Evolutionary conservation across 2,888 invertebrate genomes (phyloP).

Genomic region (Cenopis cana): DNA sequence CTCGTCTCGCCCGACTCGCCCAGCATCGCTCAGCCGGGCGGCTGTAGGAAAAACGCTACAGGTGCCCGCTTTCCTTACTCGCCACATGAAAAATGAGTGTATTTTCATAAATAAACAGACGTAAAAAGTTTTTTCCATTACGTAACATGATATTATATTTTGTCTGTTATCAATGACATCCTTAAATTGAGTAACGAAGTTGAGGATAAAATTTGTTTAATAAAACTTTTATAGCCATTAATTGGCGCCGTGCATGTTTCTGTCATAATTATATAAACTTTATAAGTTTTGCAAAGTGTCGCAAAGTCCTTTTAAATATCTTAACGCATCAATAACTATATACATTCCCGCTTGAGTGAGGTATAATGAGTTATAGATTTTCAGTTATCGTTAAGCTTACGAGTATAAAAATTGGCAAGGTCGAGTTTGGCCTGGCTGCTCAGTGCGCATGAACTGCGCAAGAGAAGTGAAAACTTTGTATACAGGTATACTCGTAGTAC

Average conservation of each 20-base stretch:
- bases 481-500: slow-evolving; percentile 52
- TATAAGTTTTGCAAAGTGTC: neutral
- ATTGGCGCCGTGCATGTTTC: neutral
- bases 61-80: slow-evolving; percentile 63
- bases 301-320: neutral
- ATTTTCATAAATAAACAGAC: slow-evolving; percentile 61
- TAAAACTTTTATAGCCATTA: slow-evolving; percentile 52
- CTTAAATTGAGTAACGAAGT: slow-evolving; percentile 27
- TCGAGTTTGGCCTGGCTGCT: slow-evolving; percentile 54
- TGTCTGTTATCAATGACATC: slow-evolving; percentile 7
- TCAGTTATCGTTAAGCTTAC: slow-evolving; percentile 55
- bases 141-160: slow-evolving; percentile 31
- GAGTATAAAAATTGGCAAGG: slow-evolving; percentile 58
- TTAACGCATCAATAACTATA: neutral
- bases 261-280: slow-evolving; percentile 7
- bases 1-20: slow-evolving; percentile 36
- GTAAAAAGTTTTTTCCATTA: slow-evolving; percentile 54
- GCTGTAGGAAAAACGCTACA: slow-evolving; percentile 69
- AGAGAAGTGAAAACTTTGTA: slow-evolving; percentile 62
- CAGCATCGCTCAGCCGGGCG: slow-evolving; percentile 27
- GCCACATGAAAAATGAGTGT: slow-evolving; percentile 69
- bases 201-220: neutral
- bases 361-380: slow-evolving; percentile 7
- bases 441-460: slow-evolving; percentile 78
- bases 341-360: neutral